These are phyloP conservation scores for Pogona vitticeps DNA, from an alignment of 2,113 vertebrate species.

Conservation along the genomic window DNA sequence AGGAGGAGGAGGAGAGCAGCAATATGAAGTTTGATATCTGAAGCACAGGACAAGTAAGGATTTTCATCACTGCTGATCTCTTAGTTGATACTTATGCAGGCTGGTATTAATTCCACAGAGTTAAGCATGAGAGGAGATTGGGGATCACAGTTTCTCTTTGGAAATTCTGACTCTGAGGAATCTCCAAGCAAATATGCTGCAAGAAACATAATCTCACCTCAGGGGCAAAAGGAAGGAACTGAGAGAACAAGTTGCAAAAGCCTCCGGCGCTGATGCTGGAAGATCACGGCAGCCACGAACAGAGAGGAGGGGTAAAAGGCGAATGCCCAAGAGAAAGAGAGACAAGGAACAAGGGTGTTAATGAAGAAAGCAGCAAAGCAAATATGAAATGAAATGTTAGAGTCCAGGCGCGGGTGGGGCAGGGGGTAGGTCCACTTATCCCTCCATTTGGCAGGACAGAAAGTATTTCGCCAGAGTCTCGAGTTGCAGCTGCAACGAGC, in stretches of 20 bases:
- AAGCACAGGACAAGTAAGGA: neutral
- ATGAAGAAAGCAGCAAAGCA: constrained; percentile 74
- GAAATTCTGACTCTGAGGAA: constrained; percentile 17
- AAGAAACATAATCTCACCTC: neutral
- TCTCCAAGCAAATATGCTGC: accelerated
- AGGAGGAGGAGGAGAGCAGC: no score
- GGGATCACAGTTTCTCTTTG: constrained; percentile 3
- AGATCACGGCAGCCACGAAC: neutral
- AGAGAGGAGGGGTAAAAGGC: neutral
- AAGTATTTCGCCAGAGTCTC: constrained; percentile 76
- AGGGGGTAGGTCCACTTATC: constrained; percentile 74
- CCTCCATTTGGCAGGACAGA: constrained; percentile 71
- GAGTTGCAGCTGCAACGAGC: constrained; percentile 77
- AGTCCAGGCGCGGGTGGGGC: constrained; percentile 55
- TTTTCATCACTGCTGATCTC: neutral
- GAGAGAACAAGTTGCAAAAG: neutral
- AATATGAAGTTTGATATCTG: no score
- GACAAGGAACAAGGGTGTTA: constrained; percentile 64
- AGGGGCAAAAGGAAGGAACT: neutral
- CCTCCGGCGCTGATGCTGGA: constrained; percentile 11
- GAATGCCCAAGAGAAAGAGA: constrained; percentile 49
- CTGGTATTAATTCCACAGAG: neutral
- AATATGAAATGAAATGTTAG: constrained; percentile 56
- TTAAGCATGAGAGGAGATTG: neutral
- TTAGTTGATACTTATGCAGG: neutral